A percentile compares a stretch with the other conserved stretches of the same genome.
Evolutionary conservation across 2,797 vertebrate genomes (phyloP).

Genomic region (Sebastes vulpes): DNA sequence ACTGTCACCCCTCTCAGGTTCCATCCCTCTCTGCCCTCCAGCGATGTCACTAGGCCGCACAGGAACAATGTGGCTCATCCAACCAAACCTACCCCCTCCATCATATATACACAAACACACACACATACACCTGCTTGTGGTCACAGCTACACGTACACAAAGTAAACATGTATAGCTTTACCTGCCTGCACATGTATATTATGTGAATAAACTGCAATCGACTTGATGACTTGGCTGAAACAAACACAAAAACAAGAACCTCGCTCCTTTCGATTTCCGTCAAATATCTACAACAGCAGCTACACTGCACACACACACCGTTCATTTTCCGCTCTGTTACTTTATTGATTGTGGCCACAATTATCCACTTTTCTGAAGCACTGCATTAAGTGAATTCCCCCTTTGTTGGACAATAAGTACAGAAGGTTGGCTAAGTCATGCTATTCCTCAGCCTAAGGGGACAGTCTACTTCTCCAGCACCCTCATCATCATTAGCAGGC

Average conservation of each 20-base stretch:
- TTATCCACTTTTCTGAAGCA: slow-evolving; percentile 90
- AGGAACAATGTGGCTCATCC: slow-evolving; percentile 89
- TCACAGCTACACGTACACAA: slow-evolving; percentile 36
- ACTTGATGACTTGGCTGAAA: slow-evolving; percentile 56
- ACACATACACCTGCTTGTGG: background rate
- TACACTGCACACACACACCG: slow-evolving; percentile 69
- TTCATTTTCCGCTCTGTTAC: slow-evolving; percentile 90
- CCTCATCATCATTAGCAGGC: slow-evolving; percentile 87
- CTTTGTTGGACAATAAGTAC: slow-evolving; percentile 92
- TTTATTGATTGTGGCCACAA: slow-evolving; percentile 91
- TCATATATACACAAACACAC: slow-evolving; percentile 48
- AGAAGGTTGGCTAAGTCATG: slow-evolving; percentile 84
- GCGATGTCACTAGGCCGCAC: slow-evolving; percentile 87
- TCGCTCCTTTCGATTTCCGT: slow-evolving; percentile 63
- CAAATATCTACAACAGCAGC: slow-evolving; percentile 67
- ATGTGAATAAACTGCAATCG: slow-evolving; percentile 27
- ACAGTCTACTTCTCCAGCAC: slow-evolving; percentile 78
- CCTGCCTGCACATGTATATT: slow-evolving; percentile 29
- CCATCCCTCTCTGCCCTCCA: slow-evolving; percentile 87
- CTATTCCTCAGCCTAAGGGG: slow-evolving; percentile 85
- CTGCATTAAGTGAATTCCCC: slow-evolving; percentile 88
- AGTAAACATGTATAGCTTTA: slow-evolving; percentile 44
- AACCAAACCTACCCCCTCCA: slow-evolving; percentile 73
- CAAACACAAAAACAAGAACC: slow-evolving; percentile 58
- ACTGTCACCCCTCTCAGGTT: slow-evolving; percentile 88